Conservation (phyloP, 2,797 vertebrate genomes). For the Caiman crocodilus region DNA sequence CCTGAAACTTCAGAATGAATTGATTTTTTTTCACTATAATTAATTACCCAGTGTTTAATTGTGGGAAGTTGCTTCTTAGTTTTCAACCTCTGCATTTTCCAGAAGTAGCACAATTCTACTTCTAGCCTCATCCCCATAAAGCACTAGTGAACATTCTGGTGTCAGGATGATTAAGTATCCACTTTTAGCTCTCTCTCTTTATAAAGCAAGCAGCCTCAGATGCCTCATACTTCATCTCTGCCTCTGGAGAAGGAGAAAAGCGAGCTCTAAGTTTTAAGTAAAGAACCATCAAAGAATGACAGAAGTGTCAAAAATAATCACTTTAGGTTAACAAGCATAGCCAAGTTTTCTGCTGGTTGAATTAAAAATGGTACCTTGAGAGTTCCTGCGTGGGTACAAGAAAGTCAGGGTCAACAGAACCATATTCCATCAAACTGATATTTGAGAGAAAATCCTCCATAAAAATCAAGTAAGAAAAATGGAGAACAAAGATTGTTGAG, state of each 20-base stretch:
- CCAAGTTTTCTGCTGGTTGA: neutral
- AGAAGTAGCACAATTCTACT: neutral
- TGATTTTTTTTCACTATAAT: slow-evolving; percentile 72
- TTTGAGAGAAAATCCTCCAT: neutral
- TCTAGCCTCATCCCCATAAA: accelerated
- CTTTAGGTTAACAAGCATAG: neutral
- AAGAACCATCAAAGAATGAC: neutral
- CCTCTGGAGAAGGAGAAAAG: neutral
- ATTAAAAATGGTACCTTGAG: neutral
- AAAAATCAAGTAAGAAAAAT: neutral
- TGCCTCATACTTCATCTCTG: neutral
- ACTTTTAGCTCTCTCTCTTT: neutral
- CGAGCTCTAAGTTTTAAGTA: neutral
- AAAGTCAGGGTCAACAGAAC: neutral
- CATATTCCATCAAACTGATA: neutral
- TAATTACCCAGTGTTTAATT: slow-evolving; percentile 66
- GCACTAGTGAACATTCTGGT: accelerated
- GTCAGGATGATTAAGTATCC: neutral
- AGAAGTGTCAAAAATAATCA: neutral
- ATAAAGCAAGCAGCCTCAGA: neutral
- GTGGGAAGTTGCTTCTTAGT: slow-evolving; percentile 49
- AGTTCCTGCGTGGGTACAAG: neutral
- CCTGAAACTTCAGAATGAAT: slow-evolving; percentile 66
- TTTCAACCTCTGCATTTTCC: slow-evolving; percentile 45
- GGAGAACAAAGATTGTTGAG: neutral